Evolutionary conservation across 2,888 invertebrate species (phyloP).

Genomic region (Volucella inflata): DNA sequence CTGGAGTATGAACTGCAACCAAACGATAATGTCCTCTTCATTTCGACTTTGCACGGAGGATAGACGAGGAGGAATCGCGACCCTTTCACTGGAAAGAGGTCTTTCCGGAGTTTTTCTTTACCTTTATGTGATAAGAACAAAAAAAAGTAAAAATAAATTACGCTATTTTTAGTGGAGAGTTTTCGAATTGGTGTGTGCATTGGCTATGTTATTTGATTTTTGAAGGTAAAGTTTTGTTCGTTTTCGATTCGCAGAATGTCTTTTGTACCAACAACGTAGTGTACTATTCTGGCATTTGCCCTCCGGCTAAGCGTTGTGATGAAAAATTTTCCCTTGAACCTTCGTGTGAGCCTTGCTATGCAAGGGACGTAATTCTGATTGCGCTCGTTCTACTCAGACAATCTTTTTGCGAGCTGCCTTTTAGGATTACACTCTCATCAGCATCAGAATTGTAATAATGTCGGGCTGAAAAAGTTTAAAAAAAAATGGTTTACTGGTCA

Average conservation of each 20-base stretch:
- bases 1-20: conserved; percentile 88
- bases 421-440: neutral
- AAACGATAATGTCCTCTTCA: conserved; percentile 90
- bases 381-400: conserved; percentile 17
- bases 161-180: conserved; percentile 23
- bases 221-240: neutral
- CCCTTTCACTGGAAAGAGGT: too few relatives aligned
- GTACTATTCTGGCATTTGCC: accelerated
- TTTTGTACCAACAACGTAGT: neutral
- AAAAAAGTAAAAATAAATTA: neutral
- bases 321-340: conserved; percentile 76
- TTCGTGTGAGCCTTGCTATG: conserved; percentile 77
- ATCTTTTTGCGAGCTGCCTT: neutral
- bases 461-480: too few relatives aligned
- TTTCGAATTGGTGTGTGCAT: conserved; percentile 34
- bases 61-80: conserved; percentile 81
- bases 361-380: conserved; percentile 80
- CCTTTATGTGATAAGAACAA: neutral
- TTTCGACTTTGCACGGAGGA: conserved; percentile 93
- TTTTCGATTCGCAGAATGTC: conserved; percentile 37
- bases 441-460: too few relatives aligned
- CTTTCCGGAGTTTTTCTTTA: neutral
- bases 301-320: conserved; percentile 73
- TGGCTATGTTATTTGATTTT: neutral
- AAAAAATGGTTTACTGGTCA: too few relatives aligned